Conservation (phyloP, 2,888 invertebrate genomes). For the Lamellibrachia columna region DNA sequence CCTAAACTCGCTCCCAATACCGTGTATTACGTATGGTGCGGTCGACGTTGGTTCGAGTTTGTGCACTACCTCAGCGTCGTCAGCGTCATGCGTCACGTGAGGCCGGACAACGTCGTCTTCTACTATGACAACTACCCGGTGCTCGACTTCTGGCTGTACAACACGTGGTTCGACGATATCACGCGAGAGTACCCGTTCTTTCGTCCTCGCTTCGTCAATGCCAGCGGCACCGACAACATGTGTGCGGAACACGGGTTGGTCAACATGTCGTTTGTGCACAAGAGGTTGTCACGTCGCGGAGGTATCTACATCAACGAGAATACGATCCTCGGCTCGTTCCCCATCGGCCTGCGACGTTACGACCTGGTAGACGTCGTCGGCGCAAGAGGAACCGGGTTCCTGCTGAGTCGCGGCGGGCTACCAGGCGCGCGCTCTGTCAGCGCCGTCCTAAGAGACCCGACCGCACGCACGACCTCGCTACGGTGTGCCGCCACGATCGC, state of each 20-base stretch:
- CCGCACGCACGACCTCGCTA: not conserved
- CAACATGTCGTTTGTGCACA: constrained; percentile 39
- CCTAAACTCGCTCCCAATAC: constrained; percentile 35
- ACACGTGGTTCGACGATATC: constrained; percentile 45
- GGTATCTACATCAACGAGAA: constrained; percentile 53
- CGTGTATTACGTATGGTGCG: constrained; percentile 58
- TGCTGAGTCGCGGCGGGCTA: constrained; percentile 33
- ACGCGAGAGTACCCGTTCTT: constrained; percentile 39
- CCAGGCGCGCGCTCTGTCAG: constrained; percentile 23
- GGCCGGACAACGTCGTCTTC: constrained; percentile 57
- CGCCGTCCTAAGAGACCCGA: not conserved
- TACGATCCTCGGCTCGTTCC: constrained; percentile 39
- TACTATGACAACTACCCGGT: constrained; percentile 47
- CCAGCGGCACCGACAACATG: constrained; percentile 21
- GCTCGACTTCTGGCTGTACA: constrained; percentile 46
- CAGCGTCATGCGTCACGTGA: constrained; percentile 52
- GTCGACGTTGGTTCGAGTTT: constrained; percentile 52
- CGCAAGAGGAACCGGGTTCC: constrained; percentile 30
- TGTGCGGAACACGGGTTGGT: constrained; percentile 30
- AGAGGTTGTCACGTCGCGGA: constrained; percentile 44
- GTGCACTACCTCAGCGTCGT: constrained; percentile 56
- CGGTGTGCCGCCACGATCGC: constrained; percentile 16
- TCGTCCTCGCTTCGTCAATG: constrained; percentile 24
- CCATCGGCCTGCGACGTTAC: constrained; percentile 28
- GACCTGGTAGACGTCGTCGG: constrained; percentile 36